Conservation (phyloP, 1,140 invertebrate genomes). For the Bombus soroeensis region DNA sequence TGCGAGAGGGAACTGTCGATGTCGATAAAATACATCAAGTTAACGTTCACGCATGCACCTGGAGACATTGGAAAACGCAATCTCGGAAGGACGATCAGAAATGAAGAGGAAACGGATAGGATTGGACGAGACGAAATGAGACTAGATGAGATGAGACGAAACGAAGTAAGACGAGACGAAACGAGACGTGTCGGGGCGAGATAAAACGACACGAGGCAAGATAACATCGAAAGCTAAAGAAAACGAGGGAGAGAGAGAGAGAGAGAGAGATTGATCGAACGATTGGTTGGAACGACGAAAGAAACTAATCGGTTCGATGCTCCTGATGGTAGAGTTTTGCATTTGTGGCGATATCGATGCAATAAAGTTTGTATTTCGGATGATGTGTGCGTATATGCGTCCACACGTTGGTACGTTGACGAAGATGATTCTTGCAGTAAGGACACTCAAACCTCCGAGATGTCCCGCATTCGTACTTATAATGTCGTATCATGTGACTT, state of each 20-base stretch:
- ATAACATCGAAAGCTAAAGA: background rate
- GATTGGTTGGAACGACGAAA: background rate
- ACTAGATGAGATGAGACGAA: background rate
- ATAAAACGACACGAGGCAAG: no score
- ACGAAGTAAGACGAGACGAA: background rate
- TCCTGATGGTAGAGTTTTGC: constrained; percentile 63
- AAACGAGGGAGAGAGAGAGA: no score
- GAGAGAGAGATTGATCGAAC: background rate
- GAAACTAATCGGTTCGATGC: constrained; percentile 46
- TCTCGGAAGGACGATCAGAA: background rate
- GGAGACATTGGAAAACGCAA: background rate
- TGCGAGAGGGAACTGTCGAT: background rate
- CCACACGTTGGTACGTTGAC: constrained; percentile 80
- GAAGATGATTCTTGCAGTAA: constrained; percentile 80
- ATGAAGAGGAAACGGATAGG: background rate
- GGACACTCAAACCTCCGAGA: constrained; percentile 84
- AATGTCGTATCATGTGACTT: constrained; percentile 83
- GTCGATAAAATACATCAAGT: background rate
- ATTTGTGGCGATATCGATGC: constrained; percentile 77
- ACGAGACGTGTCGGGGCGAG: background rate
- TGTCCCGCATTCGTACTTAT: constrained; percentile 85
- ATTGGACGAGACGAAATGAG: background rate
- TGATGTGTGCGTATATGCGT: constrained; percentile 77
- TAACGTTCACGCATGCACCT: background rate
- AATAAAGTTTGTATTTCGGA: constrained; percentile 74